phyloP scores from a whole-genome alignment of 2,888 invertebrate genomes.

The Liposcelis brunnea region DNA sequence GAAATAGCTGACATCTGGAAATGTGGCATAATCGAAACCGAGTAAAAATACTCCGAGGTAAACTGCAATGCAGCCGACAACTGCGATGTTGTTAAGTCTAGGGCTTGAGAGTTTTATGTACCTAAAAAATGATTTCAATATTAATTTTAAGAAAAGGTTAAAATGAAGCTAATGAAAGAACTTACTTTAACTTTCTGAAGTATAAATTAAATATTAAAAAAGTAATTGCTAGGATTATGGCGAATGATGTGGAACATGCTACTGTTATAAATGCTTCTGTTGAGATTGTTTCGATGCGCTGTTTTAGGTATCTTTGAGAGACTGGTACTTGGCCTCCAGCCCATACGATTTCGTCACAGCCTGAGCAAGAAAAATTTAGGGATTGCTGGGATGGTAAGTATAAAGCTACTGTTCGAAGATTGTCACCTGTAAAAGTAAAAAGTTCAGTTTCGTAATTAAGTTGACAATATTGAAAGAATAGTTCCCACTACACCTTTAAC shows the following conservation, averaged over 20 bases:
- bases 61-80: constrained; percentile 78
- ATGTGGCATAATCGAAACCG: constrained; percentile 66
- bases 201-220: constrained; percentile 70
- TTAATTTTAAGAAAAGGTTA: no score
- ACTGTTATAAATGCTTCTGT: constrained; percentile 57
- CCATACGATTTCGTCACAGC: constrained; percentile 50
- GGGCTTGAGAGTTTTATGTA: constrained; percentile 87
- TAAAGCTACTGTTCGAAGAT: constrained; percentile 52
- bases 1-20: constrained; percentile 51
- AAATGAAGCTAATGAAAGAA: constrained; percentile 12
- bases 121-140: constrained; percentile 34
- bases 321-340: constrained; percentile 65
- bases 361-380: constrained; percentile 49
- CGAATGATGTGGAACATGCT: constrained; percentile 51
- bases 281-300: constrained; percentile 59
- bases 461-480: no score
- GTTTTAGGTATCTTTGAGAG: constrained; percentile 55
- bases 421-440: constrained; percentile 38
- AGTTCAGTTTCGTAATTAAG: no score
- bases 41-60: constrained; percentile 73
- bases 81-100: constrained; percentile 78
- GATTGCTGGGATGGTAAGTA: constrained; percentile 37
- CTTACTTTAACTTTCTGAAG: constrained; percentile 64
- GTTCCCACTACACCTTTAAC: no score
- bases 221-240: constrained; percentile 53